phyloP scores from a whole-genome alignment of 2,797 vertebrate genomes.

The Cirrhinus molitorella region DNA sequence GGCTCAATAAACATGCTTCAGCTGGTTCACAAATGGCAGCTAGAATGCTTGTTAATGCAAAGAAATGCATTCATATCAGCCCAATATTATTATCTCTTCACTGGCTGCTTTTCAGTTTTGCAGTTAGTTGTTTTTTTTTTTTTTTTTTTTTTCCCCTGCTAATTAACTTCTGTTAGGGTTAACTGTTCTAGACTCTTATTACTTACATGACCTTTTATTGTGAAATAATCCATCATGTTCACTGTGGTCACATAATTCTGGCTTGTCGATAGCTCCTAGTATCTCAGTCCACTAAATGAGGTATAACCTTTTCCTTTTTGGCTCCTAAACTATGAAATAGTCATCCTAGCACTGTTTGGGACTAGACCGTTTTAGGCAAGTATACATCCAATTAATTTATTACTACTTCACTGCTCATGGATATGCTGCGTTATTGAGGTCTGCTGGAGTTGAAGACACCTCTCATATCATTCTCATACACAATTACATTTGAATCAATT shows the following conservation, averaged over 20 bases:
- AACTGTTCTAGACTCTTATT: neutral
- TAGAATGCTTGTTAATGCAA: neutral
- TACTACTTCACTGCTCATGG: no score
- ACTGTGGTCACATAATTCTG: neutral
- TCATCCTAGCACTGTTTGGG: neutral
- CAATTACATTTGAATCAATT: no score
- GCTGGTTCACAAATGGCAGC: neutral
- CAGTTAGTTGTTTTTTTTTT: no score
- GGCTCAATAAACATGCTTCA: constrained; percentile 4
- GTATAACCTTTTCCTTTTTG: neutral
- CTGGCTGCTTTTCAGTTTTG: neutral
- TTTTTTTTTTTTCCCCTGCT: no score
- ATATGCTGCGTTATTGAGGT: no score
- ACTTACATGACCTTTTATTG: neutral
- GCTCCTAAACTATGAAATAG: neutral
- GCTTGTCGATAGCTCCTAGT: neutral
- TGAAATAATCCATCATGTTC: neutral
- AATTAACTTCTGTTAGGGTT: neutral
- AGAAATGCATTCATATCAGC: neutral
- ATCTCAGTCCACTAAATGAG: neutral
- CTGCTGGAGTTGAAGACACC: neutral
- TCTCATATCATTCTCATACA: neutral
- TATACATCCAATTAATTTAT: no score
- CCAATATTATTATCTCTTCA: neutral
- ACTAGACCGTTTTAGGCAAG: neutral